Percentiles rank a stretch among this genome's conserved stretches.
phyloP scores from a whole-genome alignment of 2,113 vertebrate species.

The Arothron firmamentum region DNA sequence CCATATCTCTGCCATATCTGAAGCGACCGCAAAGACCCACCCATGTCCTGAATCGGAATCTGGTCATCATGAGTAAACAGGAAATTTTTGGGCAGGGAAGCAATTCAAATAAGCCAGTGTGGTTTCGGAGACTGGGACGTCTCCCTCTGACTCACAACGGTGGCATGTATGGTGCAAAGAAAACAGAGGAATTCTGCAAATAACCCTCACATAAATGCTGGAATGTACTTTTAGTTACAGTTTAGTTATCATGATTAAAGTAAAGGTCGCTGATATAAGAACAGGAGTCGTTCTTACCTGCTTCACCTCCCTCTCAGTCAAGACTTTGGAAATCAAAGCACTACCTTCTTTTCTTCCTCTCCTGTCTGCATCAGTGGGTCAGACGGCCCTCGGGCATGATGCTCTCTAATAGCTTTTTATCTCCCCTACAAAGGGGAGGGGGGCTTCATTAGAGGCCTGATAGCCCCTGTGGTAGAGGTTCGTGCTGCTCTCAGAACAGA shows the following conservation, averaged over 20 bases:
- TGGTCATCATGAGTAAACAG: constrained; percentile 30
- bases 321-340: not conserved
- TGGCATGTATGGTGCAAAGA: not conserved
- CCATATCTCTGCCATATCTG: too few species aligned
- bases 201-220: too few species aligned
- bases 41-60: constrained; percentile 6
- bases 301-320: constrained; percentile 1
- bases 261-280: too few species aligned
- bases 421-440: constrained; percentile 41
- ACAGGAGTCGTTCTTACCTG: constrained; percentile 24
- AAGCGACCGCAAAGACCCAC: too few species aligned
- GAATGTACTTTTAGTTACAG: too few species aligned
- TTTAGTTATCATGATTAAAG: too few species aligned
- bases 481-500: constrained; percentile 7
- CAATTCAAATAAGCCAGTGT: not conserved
- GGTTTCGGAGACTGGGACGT: not conserved
- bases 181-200: not conserved
- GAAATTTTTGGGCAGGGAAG: constrained; percentile 20
- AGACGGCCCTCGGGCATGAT: constrained; percentile 25
- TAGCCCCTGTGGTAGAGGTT: constrained; percentile 12
- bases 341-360: constrained; percentile 24
- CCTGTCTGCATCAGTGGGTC: constrained; percentile 13
- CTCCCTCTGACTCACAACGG: not conserved
- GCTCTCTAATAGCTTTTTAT: constrained; percentile 64
- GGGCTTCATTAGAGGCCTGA: constrained; percentile 17